Base-by-base conservation (phyloP, 2,888 invertebrate genomes). In the Halictus ligatus region DNA sequence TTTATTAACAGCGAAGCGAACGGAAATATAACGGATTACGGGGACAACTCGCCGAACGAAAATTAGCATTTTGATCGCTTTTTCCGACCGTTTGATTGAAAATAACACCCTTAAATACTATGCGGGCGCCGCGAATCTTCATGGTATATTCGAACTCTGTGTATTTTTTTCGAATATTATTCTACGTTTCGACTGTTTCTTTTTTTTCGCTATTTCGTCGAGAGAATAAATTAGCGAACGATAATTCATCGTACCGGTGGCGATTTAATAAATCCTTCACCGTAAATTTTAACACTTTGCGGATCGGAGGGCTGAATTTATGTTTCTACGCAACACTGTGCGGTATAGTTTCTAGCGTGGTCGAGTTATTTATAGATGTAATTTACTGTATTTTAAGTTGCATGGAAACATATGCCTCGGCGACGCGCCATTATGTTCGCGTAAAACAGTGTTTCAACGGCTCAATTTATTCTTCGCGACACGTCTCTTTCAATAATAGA, bases 371-470 rank as follows among this genome's bases (percentile, higher is more conserved):
- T 83, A 86, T 86, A 64, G 86, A 71, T 75, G 83, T 83, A 85
- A 85, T 83, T 85, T 85, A 85, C 83, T 83, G 84, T 85, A 85
- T 83, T 85, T 83, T 83, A 82, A 78, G 73, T 78, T 79, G 75
- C 83, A 79, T 83, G 75, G 75, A 83, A 85, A 76, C 84, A 73
- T 73, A 85, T 79, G 83, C 64, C 77, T 8, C 58, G 29, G 67
- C 81, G 64, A 73, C 64, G 64, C 35, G 46, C 46, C 54, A 84
- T 75, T 78, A 84, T 64, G 77, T 77, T 84, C 67, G 54, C 77
- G 75, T 75, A 71, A 46, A 60, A 77, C 25, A 48, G 75, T 67
- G 58, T 77, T 75, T 85, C 74, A 76, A 77, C 80, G n/a, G 73
- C 64, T 29, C 58, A 76, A 84, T 84, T 84, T 73, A 72, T 78